Conservation (phyloP, 2,888 invertebrate genomes). For the Latrodectus elegans region DNA sequence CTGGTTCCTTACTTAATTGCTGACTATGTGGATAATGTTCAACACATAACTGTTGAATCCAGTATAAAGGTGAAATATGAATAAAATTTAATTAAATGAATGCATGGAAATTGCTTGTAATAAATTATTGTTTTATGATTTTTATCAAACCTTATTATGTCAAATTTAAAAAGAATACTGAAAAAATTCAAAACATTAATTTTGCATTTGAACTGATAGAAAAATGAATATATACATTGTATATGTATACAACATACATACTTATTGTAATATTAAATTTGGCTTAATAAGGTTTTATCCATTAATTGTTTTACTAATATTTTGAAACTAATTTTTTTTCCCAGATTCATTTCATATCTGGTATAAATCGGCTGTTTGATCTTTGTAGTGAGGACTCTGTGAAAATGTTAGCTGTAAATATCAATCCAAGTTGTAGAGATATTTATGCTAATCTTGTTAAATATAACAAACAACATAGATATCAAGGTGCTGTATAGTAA, state of each 20-base stretch:
- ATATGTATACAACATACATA: neutral
- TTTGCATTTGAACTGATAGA: neutral
- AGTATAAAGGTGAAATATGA: conserved; percentile 61
- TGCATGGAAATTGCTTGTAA: too few species aligned
- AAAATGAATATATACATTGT: neutral
- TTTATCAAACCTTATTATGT: neutral
- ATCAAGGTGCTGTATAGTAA: conserved; percentile 23
- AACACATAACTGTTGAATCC: conserved; percentile 67
- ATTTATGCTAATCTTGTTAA: conserved; percentile 44
- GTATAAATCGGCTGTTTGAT: conserved; percentile 40
- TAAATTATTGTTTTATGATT: too few species aligned
- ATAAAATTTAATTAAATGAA: too few species aligned
- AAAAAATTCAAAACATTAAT: neutral
- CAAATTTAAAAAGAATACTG: neutral
- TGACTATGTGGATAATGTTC: conserved; percentile 48
- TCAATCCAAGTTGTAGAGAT: conserved; percentile 50
- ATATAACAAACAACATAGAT: conserved; percentile 28
- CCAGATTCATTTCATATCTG: conserved; percentile 32
- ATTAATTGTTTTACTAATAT: neutral
- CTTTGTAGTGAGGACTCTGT: conserved; percentile 49
- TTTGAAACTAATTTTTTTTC: neutral
- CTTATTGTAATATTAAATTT: neutral
- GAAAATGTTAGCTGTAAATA: conserved; percentile 36
- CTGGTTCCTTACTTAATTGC: conserved; percentile 52
- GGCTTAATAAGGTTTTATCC: too few species aligned